Evolutionary conservation across 1,140 invertebrate genomes (phyloP), one percentile per base, ranked within the genome.

Genomic region (Atta cephalotes): DNA sequence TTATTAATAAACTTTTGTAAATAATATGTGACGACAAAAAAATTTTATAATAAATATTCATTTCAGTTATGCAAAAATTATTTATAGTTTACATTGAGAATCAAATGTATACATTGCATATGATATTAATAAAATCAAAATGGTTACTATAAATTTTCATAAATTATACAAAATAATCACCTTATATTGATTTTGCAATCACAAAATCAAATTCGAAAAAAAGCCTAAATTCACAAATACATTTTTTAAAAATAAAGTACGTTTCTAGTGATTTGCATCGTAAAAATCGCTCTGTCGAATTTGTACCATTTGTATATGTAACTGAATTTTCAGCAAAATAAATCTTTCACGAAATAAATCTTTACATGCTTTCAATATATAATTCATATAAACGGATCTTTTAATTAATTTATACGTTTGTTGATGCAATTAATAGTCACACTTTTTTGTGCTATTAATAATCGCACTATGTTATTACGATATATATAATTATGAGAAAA

Each of bases 401-500:
- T 51, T 12, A 53, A 28, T 77, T 62, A 45, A 39, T 14, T 35
- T 12, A 18, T 39, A n/a, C n/a, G n/a, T 18, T 49, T 31, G 16
- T 51, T 16, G 5, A 9, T 28, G n/a, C 35, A 2, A 78, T 35
- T 35, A 35, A 35, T 5, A 35, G 31, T 35, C 6, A 6, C 31
- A 35, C 25, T 53, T 51, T 31, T 53, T 51, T 31, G 45, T 3
- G 1, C 49, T 16, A 51, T 51, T 51, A 51, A 51, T 51, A 14
- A 12, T 28, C 25, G 25, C 9, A 9, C 6, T 16, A 2, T n/a
- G n/a, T 70, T 28, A 28, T 56, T 31, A 2, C 18, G n/a, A 35
- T 51, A 18, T 25, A 21, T 70, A 16, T 49, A 53, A 53, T 63
- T 79, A 58, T 3, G 16, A 25, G 5, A 70, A 81, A 81, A 58